These are phyloP conservation scores for Sesia bembeciformis DNA, from an alignment of 2,888 invertebrate genomes.

Conservation along the genomic window DNA sequence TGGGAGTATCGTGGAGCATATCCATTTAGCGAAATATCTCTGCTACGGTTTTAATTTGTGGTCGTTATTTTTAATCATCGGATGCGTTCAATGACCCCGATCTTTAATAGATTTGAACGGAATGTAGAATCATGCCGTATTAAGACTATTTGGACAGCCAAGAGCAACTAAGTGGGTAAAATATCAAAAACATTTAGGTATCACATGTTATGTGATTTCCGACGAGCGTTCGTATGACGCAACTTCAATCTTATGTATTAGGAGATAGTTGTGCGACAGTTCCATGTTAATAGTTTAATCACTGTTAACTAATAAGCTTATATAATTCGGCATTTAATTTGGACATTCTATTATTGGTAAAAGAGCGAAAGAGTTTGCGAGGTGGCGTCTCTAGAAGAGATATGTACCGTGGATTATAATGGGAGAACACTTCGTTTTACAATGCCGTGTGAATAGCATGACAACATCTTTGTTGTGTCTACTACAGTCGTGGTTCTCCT, in stretches of 20 bases:
- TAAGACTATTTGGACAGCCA: not conserved
- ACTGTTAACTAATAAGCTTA: constrained; percentile 34
- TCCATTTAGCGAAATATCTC: constrained; percentile 24
- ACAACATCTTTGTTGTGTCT: constrained; percentile 33
- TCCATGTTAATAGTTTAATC: constrained; percentile 19
- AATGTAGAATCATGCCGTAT: constrained; percentile 1
- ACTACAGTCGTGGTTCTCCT: constrained; percentile 40
- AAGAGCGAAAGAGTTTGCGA: too few relatives aligned
- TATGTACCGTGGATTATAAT: constrained; percentile 7
- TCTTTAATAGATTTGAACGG: constrained; percentile 23
- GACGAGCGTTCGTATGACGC: constrained; percentile 9
- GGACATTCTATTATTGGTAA: constrained; percentile 9
- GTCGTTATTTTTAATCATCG: constrained; percentile 41
- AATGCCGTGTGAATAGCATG: constrained; percentile 49
- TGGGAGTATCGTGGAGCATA: constrained; percentile 13
- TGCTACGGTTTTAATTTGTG: constrained; percentile 23
- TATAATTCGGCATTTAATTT: constrained; percentile 34
- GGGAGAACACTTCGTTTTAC: constrained; percentile 19
- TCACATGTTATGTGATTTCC: constrained; percentile 6
- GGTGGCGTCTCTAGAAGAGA: too few relatives aligned
- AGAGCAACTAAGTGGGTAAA: not conserved
- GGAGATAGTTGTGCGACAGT: constrained; percentile 13
- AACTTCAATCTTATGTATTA: constrained; percentile 15
- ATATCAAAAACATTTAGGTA: not conserved
- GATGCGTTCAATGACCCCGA: constrained; percentile 34